These are phyloP conservation scores for Mythimna impura DNA, from an alignment of 2,888 invertebrate genomes.

Conservation along the genomic window DNA sequence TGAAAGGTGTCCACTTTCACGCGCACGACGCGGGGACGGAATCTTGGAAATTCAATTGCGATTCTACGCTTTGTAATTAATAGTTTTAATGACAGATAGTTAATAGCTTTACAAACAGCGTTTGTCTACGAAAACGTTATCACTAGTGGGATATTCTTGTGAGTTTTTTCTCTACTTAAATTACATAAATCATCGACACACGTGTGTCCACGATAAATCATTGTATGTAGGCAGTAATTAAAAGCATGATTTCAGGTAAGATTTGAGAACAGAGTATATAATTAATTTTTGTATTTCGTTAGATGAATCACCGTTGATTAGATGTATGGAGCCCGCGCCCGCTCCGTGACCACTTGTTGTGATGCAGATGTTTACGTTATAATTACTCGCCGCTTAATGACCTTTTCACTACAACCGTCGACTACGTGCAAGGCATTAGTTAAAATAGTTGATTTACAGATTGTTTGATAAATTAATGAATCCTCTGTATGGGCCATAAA, in stretches of 20 bases:
- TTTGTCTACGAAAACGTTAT: slow-evolving; percentile 60
- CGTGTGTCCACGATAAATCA: slow-evolving; percentile 86
- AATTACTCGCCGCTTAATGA: slow-evolving; percentile 85
- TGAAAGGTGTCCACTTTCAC: slow-evolving; percentile 87
- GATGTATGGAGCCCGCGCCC: slow-evolving; percentile 73
- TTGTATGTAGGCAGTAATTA: slow-evolving; percentile 84
- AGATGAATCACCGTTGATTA: slow-evolving; percentile 89
- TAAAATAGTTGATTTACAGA: slow-evolving; percentile 68
- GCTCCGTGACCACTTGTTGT: slow-evolving; percentile 78
- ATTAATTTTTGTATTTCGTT: slow-evolving; percentile 88
- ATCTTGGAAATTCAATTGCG: slow-evolving; percentile 68
- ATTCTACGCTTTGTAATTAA: slow-evolving; percentile 76
- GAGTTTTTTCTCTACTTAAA: slow-evolving; percentile 58
- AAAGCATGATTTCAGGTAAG: slow-evolving; percentile 86
- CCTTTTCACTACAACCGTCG: slow-evolving; percentile 79
- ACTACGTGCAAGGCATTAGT: slow-evolving; percentile 63
- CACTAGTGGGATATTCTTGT: slow-evolving; percentile 46
- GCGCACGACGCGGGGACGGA: slow-evolving; percentile 79
- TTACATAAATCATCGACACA: slow-evolving; percentile 83
- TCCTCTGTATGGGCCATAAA: slow-evolving; percentile 80
- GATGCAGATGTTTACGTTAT: slow-evolving; percentile 87
- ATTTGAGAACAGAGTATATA: slow-evolving; percentile 85
- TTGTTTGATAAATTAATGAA: slow-evolving; percentile 77
- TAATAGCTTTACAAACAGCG: slow-evolving; percentile 60
- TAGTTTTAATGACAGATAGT: slow-evolving; percentile 64